Base-by-base conservation (phyloP, 2,113 vertebrate species). In the Vulpes ferrilata region DNA sequence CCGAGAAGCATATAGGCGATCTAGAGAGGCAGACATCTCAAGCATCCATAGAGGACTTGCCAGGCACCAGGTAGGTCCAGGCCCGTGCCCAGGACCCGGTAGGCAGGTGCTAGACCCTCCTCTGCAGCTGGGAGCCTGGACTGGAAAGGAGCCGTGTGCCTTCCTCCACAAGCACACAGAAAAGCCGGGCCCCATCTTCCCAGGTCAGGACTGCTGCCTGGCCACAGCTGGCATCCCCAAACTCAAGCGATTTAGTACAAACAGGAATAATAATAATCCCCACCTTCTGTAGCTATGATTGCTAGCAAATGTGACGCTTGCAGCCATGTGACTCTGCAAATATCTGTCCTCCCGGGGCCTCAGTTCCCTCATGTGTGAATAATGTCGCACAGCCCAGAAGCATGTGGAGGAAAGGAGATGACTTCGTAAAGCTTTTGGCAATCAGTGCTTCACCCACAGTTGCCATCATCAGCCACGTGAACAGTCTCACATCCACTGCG, bases 101-200 rank as follows among this genome's bases (percentile, higher is more conserved):
- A 13, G 57, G n/a, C 25, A 5, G 1, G 30, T 27, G 11, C 19
- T 67, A 76, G 4, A 57, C 27, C 0, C 0, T 15, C 25, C 1
- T 69, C n/a, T 7, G 57, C 12, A n/a, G 35, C 32, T 48, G 12
- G 9, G 23, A 78, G 22, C 11, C 13, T 53, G 30, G 38, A 23
- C 20, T 30, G 2, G 15, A 60, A 25, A 32, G 35, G 17, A 43
- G 11, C 53, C 2, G 0, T 51, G 25, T 1, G 7, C 4, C 32
- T 4, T 73, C 11, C 12, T 22, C 43, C 15, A 57, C 30, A 32
- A 93, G 13, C 27, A 13, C 0, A 1, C 22, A 7, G 27, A 20
- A 32, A 81, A 17, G 38, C 11, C 25, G 9, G 25, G 17, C 5
- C 51, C 2, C 3, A 27, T 30, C 27, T 43, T 30, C 5, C 2